A percentile compares a stretch with the other conserved stretches of the same genome.
These are phyloP conservation scores for Conopomorpha cramerella DNA, from an alignment of 1,140 invertebrate genomes.

Conservation along the genomic window DNA sequence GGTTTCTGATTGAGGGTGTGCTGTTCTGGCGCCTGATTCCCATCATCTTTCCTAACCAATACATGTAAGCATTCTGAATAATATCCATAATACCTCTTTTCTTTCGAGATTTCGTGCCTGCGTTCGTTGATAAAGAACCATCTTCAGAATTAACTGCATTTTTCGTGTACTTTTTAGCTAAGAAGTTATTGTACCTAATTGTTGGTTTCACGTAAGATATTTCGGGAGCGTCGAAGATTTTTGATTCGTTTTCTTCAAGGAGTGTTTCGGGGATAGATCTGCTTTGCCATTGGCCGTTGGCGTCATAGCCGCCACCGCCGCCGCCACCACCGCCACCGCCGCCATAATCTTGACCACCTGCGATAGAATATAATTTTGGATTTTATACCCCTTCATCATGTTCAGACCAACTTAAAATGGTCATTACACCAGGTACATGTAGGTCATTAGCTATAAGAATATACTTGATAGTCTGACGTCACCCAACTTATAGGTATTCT, in stretches of 20 bases:
- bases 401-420: no score
- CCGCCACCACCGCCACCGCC: constrained; percentile 18
- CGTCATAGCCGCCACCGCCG: constrained; percentile 39
- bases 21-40: constrained; percentile 14
- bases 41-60: constrained; percentile 26
- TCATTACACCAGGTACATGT: no score
- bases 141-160: constrained; percentile 2
- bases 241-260: constrained; percentile 15
- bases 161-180: constrained; percentile 1
- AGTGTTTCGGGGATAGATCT: constrained; percentile 21
- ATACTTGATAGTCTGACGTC: constrained; percentile 7
- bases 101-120: constrained; percentile 24
- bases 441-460: no score
- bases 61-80: constrained; percentile 27
- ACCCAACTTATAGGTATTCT: constrained; percentile 5
- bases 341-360: constrained; percentile 35
- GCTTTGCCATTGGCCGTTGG: constrained; percentile 51
- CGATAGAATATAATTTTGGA: constrained; percentile 12
- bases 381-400: no score
- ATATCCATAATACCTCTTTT: constrained; percentile 29
- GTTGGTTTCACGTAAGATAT: no score
- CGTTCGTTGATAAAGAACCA: no score
- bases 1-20: constrained; percentile 10
- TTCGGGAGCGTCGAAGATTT: constrained; percentile 17
- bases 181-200: constrained; percentile 12